Evolutionary conservation across 92 coral and sea anemone species (phyloP), one percentile per base, ranked within the genome.

Genomic region (Bergia sp.): DNA sequence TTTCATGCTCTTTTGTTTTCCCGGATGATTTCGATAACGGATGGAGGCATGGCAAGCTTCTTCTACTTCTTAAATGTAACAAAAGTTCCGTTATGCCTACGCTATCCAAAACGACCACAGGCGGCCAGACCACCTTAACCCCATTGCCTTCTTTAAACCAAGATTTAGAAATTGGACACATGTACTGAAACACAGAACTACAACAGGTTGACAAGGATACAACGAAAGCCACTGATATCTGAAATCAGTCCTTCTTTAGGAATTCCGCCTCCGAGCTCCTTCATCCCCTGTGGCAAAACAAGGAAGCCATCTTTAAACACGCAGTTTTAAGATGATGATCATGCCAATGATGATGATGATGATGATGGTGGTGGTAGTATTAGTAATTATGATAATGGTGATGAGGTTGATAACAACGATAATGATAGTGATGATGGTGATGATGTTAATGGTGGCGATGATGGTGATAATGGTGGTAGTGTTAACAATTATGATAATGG

Each of bases 171-270:
- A 53, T 53, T 0, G 58, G 58, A 18, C 13, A 53, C 11, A 53
- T 53, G 13, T 53, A 53, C 58, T 53, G 58, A 67, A 67, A 67
- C 29, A 67, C 11, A 67, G 37, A 40, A 58, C 44, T 81, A 39
- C 57, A 0, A 9, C 57, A 84, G 69, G 7, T 16, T 29, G 23
- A 73, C 72, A 93, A 95, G 98, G 99, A 97, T 97, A 97, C 99
- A 97, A 87, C 98, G 92, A 13, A 97, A 79, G 18, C 95, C 95
- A 77, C 89, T 93, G 81, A 94, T 88, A 71, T 97, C 99, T 15
- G 95, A 94, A 67, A 92, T 90, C 37, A 94, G 95, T n/a, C 99
- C 99, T 72, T 97, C 99, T 82, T 95, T 97, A 1, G 98, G 92
- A 82, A 97, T 90, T 84, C 96, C 97, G 73, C 94, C 92, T 41